These are phyloP conservation scores for Aquatica leii DNA, from an alignment of 2,888 invertebrate genomes.

Conservation along the genomic window DNA sequence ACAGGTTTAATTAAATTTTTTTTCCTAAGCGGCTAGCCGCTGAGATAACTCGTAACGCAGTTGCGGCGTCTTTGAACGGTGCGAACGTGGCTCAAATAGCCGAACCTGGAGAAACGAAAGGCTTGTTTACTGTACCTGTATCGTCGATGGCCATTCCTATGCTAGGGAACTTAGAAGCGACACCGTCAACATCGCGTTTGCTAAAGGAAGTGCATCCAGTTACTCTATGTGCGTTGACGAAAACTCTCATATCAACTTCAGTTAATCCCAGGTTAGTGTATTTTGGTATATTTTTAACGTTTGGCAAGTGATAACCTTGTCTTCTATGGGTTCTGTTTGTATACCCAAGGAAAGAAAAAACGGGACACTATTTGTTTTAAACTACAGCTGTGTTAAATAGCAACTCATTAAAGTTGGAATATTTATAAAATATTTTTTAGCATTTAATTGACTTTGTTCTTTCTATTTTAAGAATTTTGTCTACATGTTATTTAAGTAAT, in stretches of 20 bases:
- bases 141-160: conserved; percentile 34
- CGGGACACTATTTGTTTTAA: no score
- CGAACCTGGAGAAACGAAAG: conserved; percentile 48
- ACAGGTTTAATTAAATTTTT: conserved; percentile 23
- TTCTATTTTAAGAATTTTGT: no score
- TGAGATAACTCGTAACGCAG: conserved; percentile 74
- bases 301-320: no score
- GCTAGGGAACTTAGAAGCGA: conserved; percentile 12
- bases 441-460: no score
- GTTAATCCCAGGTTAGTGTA: conserved; percentile 13
- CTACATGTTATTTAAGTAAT: no score
- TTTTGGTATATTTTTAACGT: no score
- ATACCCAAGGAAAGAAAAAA: background rate
- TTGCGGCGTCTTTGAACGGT: conserved; percentile 63
- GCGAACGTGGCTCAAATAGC: conserved; percentile 40
- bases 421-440: no score
- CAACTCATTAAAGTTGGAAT: no score
- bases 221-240: conserved; percentile 15
- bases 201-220: conserved; percentile 22
- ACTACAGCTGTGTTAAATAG: no score
- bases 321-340: background rate
- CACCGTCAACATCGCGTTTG: conserved; percentile 26
- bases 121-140: conserved; percentile 48
- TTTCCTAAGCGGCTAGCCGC: conserved; percentile 68
- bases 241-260: conserved; percentile 15